Percentiles rank a stretch among this genome's conserved stretches.
Evolutionary conservation across 2,797 vertebrate species (phyloP).

Genomic region (Myripristis jacobus): DNA sequence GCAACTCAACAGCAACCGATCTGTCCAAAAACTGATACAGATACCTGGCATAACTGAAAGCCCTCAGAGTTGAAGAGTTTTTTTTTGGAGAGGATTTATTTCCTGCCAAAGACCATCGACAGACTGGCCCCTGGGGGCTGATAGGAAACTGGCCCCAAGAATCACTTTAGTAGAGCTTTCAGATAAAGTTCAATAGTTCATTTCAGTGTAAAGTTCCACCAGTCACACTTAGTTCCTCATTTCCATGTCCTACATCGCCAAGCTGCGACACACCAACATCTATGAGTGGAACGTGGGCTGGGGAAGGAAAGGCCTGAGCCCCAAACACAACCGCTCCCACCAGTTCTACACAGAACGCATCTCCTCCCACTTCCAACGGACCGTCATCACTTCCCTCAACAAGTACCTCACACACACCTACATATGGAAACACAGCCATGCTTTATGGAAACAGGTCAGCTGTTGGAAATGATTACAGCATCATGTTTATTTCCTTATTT

Average conservation of each 20-base stretch:
- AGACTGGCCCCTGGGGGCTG: too few species aligned
- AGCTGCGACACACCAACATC: conserved; percentile 81
- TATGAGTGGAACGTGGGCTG: conserved; percentile 76
- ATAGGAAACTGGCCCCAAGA: too few species aligned
- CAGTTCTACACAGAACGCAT: conserved; percentile 76
- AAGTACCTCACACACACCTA: conserved; percentile 53
- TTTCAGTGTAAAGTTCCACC: too few species aligned
- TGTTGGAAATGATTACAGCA: neutral
- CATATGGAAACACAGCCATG: neutral
- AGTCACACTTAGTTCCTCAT: neutral
- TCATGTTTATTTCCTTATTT: neutral
- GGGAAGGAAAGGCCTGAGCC: conserved; percentile 74
- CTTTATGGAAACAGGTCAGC: too few species aligned
- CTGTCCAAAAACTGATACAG: too few species aligned
- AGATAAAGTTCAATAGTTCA: too few species aligned
- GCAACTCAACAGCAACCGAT: too few species aligned
- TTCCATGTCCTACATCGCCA: conserved; percentile 7
- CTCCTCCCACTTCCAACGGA: conserved; percentile 73
- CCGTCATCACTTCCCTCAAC: conserved; percentile 65
- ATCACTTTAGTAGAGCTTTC: too few species aligned
- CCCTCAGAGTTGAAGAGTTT: too few species aligned
- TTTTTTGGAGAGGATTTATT: too few species aligned
- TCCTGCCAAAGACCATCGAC: too few species aligned
- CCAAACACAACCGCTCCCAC: conserved; percentile 71
- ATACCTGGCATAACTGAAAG: too few species aligned